Evolutionary conservation across 2,113 vertebrate genomes (phyloP).

Genomic region (Chamaea fasciata): DNA sequence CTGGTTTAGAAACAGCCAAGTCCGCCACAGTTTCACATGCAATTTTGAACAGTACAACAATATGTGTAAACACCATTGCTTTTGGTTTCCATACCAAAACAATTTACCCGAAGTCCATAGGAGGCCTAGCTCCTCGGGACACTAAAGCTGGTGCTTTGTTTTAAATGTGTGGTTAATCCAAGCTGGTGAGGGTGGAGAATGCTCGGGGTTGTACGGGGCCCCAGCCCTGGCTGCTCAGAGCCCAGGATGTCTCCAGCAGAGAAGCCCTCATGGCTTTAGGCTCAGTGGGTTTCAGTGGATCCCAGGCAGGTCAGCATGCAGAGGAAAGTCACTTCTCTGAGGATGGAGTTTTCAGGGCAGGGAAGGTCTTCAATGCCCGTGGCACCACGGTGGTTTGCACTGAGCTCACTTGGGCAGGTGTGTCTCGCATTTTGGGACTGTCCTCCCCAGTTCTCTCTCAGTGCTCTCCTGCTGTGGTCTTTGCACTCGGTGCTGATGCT

Average conservation of each 20-base stretch:
- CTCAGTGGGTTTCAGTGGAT: accelerated
- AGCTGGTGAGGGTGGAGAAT: background rate
- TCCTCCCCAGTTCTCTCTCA: background rate
- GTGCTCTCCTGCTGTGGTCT: background rate
- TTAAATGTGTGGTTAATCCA: background rate
- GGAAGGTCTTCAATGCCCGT: background rate
- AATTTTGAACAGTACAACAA: background rate
- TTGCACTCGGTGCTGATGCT: background rate
- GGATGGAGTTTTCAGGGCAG: background rate
- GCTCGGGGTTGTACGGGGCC: accelerated
- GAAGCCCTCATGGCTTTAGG: background rate
- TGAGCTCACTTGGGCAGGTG: background rate
- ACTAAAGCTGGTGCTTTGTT: background rate
- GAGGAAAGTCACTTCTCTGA: background rate
- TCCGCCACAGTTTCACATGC: background rate
- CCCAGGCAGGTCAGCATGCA: accelerated
- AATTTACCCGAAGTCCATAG: background rate
- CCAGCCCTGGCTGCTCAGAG: background rate
- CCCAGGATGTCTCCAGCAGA: background rate
- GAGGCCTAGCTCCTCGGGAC: background rate
- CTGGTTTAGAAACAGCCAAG: background rate
- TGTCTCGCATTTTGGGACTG: background rate
- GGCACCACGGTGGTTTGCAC: background rate
- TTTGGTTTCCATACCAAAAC: background rate
- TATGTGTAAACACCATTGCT: background rate